phyloP scores from a whole-genome alignment of 2,888 invertebrate genomes.

The Pachliopta kotzebuea region DNA sequence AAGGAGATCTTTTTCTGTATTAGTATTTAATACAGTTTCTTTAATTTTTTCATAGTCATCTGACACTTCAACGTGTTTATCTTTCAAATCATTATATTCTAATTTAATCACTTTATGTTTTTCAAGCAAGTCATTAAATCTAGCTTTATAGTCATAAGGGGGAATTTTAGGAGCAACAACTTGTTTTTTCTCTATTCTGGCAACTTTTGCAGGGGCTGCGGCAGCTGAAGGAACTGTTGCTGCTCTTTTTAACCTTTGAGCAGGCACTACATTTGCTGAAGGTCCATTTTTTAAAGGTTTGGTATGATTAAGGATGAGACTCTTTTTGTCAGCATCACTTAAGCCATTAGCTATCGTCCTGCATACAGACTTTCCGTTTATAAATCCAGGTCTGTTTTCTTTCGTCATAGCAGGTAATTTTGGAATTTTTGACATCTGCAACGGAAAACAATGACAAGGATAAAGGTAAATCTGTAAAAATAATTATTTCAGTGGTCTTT shows the following conservation, averaged over 20 bases:
- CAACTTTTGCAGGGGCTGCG: slow-evolving; percentile 49
- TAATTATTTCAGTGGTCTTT: neutral
- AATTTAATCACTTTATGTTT: slow-evolving; percentile 80
- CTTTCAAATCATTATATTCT: slow-evolving; percentile 73
- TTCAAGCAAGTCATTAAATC: slow-evolving; percentile 81
- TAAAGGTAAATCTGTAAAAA: too few species aligned
- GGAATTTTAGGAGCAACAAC: slow-evolving; percentile 78
- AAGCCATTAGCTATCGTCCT: slow-evolving; percentile 57
- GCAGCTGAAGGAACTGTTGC: slow-evolving; percentile 57
- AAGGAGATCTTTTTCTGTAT: slow-evolving; percentile 57
- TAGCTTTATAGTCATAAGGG: slow-evolving; percentile 84
- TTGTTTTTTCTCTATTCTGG: slow-evolving; percentile 63
- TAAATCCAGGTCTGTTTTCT: slow-evolving; percentile 61
- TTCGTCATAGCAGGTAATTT: slow-evolving; percentile 60
- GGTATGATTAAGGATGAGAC: slow-evolving; percentile 64
- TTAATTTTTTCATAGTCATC: slow-evolving; percentile 76
- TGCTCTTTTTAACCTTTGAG: slow-evolving; percentile 59
- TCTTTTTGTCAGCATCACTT: slow-evolving; percentile 68
- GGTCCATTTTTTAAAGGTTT: slow-evolving; percentile 51
- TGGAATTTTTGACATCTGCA: slow-evolving; percentile 75
- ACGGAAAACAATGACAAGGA: slow-evolving; percentile 29
- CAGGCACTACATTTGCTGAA: slow-evolving; percentile 41
- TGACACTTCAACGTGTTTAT: slow-evolving; percentile 74
- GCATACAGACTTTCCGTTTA: slow-evolving; percentile 47
- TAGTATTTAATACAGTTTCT: slow-evolving; percentile 54